Base-by-base conservation (phyloP, 2,113 vertebrate genomes). In the Cyanoderma ruficeps region DNA sequence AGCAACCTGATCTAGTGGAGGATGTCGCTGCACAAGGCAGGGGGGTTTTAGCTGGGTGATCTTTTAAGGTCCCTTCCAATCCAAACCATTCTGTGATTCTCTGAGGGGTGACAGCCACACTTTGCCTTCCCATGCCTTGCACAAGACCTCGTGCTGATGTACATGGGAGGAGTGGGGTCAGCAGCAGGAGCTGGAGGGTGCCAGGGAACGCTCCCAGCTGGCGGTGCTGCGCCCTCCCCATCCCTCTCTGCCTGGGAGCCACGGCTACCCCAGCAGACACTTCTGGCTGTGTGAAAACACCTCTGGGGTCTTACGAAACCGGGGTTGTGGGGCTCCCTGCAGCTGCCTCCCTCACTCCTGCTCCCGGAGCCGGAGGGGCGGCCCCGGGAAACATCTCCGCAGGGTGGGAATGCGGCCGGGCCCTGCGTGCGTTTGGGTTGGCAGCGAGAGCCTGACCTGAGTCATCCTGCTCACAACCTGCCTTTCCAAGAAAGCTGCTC, bases 401-500 rank as follows among this genome's bases (percentile, higher is more conserved):
- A 39, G 91, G 93, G 91, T 94, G 96, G 89, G 89, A 87, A 92
- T 5, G 50, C 1, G 37, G 78, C 78, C 4, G 42, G 75, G 94
- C 69, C 9, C 41, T 68, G 70, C 11, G 1, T 14, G 83, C 47
- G 9, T 70, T 89, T 85, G 87, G 87, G 59, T 89, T 94, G 94
- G 93, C 95, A 96, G 74, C 2, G 0, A 42, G 78, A 87, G 77
- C 84, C 1, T 84, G 87, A 50, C 94, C 89, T 84, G 93, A 96
- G 93, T 95, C 94, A 94, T 91, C 91, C 78, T 17, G 0, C 64
- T 95, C 3, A 0, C 92, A 93, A 91, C 89, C 96, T 96, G 94
- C 94, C 81, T 81, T 91, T 96, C 92, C 95, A 93, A 91, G 95
- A 93, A 95, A 57, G 82, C 75, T 24, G 89, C 91, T 94, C 56